Conservation (phyloP, 2,888 invertebrate species). For the Camptogramma bilineatum region DNA sequence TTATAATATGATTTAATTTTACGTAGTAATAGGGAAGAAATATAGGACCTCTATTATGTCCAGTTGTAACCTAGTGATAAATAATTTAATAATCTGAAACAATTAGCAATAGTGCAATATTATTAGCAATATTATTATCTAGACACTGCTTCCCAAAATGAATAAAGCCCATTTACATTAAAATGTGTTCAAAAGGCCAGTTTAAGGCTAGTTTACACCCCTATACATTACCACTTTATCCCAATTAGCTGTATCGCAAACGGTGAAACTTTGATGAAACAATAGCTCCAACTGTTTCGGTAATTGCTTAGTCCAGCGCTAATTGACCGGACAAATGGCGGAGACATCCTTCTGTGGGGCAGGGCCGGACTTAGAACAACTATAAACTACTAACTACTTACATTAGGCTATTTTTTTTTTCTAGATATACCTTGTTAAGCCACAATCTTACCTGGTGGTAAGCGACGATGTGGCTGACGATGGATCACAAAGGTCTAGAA, state of each 20-base stretch:
- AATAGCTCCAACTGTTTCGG: slow-evolving; percentile 38
- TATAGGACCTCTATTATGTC: background rate
- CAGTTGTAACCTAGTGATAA: no score
- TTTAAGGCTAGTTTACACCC: slow-evolving; percentile 21
- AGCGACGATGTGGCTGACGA: no score
- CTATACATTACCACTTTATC: slow-evolving; percentile 42
- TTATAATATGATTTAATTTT: slow-evolving; percentile 1
- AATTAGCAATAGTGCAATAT: no score
- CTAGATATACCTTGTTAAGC: no score
- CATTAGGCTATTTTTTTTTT: no score
- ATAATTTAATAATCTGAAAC: no score
- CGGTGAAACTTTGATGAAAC: slow-evolving; percentile 44
- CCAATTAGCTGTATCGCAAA: slow-evolving; percentile 38
- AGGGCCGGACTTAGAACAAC: slow-evolving; percentile 24
- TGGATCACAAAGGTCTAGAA: no score
- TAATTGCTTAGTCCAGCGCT: slow-evolving; percentile 39
- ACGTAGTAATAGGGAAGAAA: background rate
- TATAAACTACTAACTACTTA: background rate
- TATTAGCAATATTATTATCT: background rate
- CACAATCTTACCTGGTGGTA: no score
- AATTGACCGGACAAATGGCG: slow-evolving; percentile 46
- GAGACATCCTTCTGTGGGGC: slow-evolving; percentile 30
- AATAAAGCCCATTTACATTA: slow-evolving; percentile 13
- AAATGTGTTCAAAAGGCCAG: slow-evolving; percentile 24
- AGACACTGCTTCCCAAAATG: background rate